Conservation (phyloP, 2,797 vertebrate genomes). For the Telmatherina bonti region DNA sequence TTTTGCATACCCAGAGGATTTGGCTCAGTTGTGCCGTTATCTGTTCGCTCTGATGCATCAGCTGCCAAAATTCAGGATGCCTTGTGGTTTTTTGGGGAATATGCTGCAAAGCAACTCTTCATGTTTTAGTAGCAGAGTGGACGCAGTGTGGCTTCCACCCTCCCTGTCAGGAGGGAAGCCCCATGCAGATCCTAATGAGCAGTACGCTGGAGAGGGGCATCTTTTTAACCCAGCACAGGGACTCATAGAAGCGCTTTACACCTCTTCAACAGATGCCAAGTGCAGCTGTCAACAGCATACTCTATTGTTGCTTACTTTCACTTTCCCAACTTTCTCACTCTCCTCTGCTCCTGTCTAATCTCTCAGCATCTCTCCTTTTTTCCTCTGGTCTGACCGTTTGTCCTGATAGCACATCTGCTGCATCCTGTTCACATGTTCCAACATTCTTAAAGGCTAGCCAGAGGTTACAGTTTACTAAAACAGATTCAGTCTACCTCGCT, state of each 20-base stretch:
- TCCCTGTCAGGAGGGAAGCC: conserved; percentile 80
- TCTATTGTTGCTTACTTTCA: conserved; percentile 75
- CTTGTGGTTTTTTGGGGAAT: conserved; percentile 71
- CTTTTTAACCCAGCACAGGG: conserved; percentile 93
- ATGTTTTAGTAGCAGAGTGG: conserved; percentile 85
- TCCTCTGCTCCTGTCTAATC: conserved; percentile 29
- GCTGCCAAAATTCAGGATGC: conserved; percentile 38
- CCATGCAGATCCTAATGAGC: conserved; percentile 90
- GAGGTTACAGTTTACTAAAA: conserved; percentile 67
- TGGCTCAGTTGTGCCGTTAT: conserved; percentile 19
- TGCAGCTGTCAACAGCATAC: conserved; percentile 90
- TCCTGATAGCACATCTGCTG: conserved; percentile 55
- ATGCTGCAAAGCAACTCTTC: conserved; percentile 68
- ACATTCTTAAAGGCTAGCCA: conserved; percentile 64
- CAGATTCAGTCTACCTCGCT: conserved; percentile 56
- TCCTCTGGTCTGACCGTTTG: conserved; percentile 39
- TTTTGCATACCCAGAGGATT: conserved; percentile 5
- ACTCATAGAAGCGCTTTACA: conserved; percentile 88
- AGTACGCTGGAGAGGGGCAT: conserved; percentile 90
- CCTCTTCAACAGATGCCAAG: conserved; percentile 92
- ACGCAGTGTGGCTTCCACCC: conserved; percentile 74
- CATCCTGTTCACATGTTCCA: conserved; percentile 58
- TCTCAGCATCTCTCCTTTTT: conserved; percentile 22
- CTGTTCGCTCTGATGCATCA: conserved; percentile 30
- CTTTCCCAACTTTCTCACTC: conserved; percentile 47